A percentile compares a stretch with the other conserved stretches of the same genome.
These are phyloP conservation scores for Lypha dubia DNA, from an alignment of 2,888 invertebrate species.

Conservation along the genomic window DNA sequence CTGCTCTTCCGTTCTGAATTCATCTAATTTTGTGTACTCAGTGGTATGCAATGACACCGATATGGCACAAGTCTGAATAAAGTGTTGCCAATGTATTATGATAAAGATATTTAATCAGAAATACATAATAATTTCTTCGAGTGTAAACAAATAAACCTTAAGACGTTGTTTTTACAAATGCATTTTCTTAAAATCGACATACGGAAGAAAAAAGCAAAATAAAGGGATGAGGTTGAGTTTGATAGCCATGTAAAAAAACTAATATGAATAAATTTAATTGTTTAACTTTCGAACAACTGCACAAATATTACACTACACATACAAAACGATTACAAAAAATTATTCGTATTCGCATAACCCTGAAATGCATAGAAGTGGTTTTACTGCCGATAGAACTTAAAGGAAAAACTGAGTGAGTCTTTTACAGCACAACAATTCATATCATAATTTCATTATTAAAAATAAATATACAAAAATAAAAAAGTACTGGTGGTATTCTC, in stretches of 20 bases:
- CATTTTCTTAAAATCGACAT: conserved; percentile 38
- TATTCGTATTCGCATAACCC: conserved; percentile 46
- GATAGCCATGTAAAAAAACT: conserved; percentile 19
- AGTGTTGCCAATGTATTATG: too few species aligned
- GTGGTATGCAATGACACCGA: too few species aligned
- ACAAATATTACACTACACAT: conserved; percentile 54
- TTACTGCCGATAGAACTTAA: conserved; percentile 45
- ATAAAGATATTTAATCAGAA: too few species aligned
- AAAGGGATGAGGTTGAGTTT: conserved; percentile 50
- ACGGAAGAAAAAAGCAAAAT: conserved; percentile 11
- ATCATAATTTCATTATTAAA: conserved; percentile 30
- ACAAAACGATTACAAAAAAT: neutral
- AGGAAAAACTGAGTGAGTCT: conserved; percentile 21
- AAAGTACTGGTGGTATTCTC: conserved; percentile 31
- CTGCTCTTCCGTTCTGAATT: too few species aligned
- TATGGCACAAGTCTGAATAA: too few species aligned
- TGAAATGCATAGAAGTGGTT: conserved; percentile 54
- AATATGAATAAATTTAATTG: conserved; percentile 55
- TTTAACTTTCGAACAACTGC: conserved; percentile 58
- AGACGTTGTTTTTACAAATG: conserved; percentile 41
- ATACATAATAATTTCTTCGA: conserved; percentile 15
- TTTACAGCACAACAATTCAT: conserved; percentile 39
- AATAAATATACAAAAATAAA: neutral
- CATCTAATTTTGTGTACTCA: too few species aligned
- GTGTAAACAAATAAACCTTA: conserved; percentile 29